Conservation (phyloP, 2,888 invertebrate genomes). For the Plebejus anna region DNA sequence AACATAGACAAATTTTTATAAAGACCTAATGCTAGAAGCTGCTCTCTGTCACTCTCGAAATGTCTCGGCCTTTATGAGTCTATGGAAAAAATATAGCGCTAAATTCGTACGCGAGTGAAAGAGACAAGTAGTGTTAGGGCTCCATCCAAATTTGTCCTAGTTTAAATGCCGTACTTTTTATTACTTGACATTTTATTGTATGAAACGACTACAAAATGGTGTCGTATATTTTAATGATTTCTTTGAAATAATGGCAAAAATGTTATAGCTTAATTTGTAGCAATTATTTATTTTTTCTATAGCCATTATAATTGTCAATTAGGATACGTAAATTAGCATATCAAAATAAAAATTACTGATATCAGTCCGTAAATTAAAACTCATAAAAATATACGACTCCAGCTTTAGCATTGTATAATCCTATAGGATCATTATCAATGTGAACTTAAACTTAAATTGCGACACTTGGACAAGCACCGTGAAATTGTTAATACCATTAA, state of each 20-base stretch:
- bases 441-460: too few species aligned
- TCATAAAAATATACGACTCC: slow-evolving; percentile 11
- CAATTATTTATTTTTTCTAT: not conserved
- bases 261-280: not conserved
- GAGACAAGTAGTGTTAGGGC: not conserved
- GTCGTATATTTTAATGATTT: slow-evolving; percentile 7
- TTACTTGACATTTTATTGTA: not conserved
- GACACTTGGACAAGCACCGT: too few species aligned
- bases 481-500: too few species aligned
- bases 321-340: slow-evolving; percentile 15
- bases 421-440: too few species aligned
- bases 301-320: not conserved
- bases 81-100: not conserved
- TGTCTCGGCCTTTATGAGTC: not conserved
- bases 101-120: not conserved
- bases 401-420: not conserved
- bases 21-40: not conserved
- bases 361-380: not conserved
- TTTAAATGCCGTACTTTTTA: not conserved
- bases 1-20: not conserved
- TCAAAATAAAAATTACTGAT: not conserved
- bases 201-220: not conserved
- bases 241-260: not conserved
- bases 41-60: not conserved
- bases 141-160: not conserved